phyloP scores from a whole-genome alignment of 2,888 invertebrate species.

The Cantharis lateralis region DNA sequence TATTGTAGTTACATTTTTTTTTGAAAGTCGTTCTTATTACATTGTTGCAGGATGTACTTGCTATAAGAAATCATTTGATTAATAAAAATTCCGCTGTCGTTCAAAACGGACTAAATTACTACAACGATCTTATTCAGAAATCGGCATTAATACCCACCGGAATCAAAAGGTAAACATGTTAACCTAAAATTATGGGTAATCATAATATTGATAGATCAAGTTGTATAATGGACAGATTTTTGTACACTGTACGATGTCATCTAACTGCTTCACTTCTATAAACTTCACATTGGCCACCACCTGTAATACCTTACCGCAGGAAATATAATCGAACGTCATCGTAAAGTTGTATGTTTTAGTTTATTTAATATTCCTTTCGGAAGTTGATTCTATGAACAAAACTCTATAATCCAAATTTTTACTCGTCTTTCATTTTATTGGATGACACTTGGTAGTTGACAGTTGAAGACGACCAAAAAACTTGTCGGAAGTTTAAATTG shows the following conservation, averaged over 20 bases:
- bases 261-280: background rate
- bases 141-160: constrained; percentile 57
- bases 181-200: background rate
- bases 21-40: constrained; percentile 23
- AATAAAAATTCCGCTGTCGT: constrained; percentile 59
- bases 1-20: background rate
- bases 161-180: constrained; percentile 57
- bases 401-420: background rate
- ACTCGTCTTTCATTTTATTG: background rate
- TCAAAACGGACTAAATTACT: constrained; percentile 49
- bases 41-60: constrained; percentile 53
- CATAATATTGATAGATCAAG: background rate
- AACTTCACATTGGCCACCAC: background rate
- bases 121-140: constrained; percentile 46
- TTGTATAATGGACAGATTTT: background rate
- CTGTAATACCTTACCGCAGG: background rate
- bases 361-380: background rate
- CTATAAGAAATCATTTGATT: constrained; percentile 57
- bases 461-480: too few relatives aligned
- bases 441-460: background rate
- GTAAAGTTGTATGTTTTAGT: background rate
- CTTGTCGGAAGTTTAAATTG: too few relatives aligned
- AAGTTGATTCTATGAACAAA: background rate
- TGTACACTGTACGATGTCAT: constrained; percentile 1
- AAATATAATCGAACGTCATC: background rate